Percentiles rank a stretch among this genome's conserved stretches.
phyloP scores from a whole-genome alignment of 2,888 invertebrate genomes.

The Xestobium rufovillosum region DNA sequence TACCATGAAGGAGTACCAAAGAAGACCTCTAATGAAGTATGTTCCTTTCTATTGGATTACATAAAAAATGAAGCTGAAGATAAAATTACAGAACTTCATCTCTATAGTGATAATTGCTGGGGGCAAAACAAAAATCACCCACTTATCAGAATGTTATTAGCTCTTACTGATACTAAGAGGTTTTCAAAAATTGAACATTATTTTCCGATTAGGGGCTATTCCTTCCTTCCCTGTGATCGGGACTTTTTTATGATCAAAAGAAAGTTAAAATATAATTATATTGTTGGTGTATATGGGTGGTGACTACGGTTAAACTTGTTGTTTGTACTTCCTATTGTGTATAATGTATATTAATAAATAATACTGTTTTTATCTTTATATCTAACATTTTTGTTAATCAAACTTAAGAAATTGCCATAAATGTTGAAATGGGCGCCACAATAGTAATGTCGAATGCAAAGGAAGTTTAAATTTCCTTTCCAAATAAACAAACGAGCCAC shows the following conservation, averaged over 20 bases:
- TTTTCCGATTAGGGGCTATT: slow-evolving; percentile 10
- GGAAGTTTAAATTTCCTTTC: no score
- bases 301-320: no score
- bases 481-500: no score
- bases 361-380: no score
- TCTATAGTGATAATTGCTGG: slow-evolving; percentile 15
- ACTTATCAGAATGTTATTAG: slow-evolving; percentile 12
- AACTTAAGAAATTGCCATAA: no score
- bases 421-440: no score
- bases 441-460: no score
- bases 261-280: no score
- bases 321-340: no score
- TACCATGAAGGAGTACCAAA: slow-evolving; percentile 12
- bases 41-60: slow-evolving; percentile 13
- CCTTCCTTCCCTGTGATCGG: slow-evolving; percentile 5
- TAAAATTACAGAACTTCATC: slow-evolving; percentile 9
- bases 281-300: no score
- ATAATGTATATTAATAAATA: no score
- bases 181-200: slow-evolving; percentile 11
- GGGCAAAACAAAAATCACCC: slow-evolving; percentile 14
- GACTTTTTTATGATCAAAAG: slow-evolving; percentile 1
- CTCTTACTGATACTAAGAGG: slow-evolving; percentile 9
- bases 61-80: slow-evolving; percentile 6
- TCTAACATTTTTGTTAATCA: no score
- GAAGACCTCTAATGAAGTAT: slow-evolving; percentile 8